Conservation (phyloP, 2,797 vertebrate genomes). For the Eospalax fontanierii region DNA sequence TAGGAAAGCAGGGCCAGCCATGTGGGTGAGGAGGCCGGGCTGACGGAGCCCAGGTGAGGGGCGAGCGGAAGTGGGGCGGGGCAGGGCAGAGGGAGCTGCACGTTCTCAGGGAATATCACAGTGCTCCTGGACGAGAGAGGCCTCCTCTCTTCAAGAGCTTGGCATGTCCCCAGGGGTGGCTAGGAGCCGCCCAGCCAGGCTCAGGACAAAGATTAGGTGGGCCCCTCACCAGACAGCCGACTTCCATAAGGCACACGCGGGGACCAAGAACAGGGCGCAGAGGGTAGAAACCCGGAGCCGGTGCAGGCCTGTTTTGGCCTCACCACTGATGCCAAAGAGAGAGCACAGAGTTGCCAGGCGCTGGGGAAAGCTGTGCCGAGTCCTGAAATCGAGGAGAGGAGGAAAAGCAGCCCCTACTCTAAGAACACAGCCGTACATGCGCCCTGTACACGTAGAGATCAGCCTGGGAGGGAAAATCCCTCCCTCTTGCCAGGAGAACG, state of each 20-base stretch:
- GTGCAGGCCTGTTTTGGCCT: neutral
- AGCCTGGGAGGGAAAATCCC: neutral
- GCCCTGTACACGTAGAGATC: neutral
- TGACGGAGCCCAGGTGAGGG: too few relatives aligned
- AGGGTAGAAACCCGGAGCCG: neutral
- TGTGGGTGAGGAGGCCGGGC: neutral
- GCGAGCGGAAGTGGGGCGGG: neutral
- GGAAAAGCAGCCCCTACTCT: neutral
- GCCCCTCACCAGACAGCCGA: neutral
- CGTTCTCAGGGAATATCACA: neutral
- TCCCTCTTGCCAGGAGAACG: neutral
- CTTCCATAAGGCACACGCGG: fast-evolving
- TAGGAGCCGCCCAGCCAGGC: neutral
- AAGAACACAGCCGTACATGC: neutral
- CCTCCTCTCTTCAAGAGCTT: neutral
- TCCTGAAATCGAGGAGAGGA: too few relatives aligned
- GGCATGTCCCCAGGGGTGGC: fast-evolving
- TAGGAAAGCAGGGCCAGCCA: neutral
- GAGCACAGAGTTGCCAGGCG: neutral
- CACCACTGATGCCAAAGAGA: neutral
- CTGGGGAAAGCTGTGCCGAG: neutral
- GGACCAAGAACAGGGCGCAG: neutral
- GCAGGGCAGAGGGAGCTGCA: neutral
- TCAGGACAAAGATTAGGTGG: neutral
- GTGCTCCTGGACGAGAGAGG: neutral